These are phyloP conservation scores for Piprites chloris DNA, from an alignment of 2,113 vertebrate genomes.

Conservation along the genomic window DNA sequence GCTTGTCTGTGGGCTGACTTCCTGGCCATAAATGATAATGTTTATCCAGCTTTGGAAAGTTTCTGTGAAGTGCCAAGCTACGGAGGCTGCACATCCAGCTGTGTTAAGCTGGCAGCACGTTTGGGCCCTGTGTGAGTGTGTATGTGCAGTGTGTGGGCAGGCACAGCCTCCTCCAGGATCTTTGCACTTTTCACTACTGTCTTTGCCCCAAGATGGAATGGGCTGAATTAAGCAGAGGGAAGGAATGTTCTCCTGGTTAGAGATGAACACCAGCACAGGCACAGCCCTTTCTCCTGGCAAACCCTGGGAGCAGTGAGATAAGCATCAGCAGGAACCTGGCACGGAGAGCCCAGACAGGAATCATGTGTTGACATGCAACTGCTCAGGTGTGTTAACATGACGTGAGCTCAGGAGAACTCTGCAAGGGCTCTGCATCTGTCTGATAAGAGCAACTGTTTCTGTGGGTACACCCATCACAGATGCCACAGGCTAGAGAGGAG, in stretches of 20 bases:
- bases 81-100: neutral
- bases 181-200: neutral
- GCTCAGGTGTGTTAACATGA: neutral
- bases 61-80: neutral
- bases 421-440: neutral
- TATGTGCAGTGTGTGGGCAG: neutral
- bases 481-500: neutral
- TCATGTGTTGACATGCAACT: neutral
- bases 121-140: neutral
- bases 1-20: neutral
- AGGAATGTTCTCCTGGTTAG: neutral
- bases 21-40: slow-evolving; percentile 1
- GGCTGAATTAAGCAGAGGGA: neutral
- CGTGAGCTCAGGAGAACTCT: neutral
- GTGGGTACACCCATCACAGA: neutral
- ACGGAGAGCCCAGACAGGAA: neutral
- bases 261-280: neutral
- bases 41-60: neutral
- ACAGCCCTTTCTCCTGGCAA: neutral
- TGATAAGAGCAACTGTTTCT: neutral
- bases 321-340: neutral
- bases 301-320: neutral
- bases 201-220: neutral
- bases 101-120: neutral
- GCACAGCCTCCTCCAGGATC: neutral